These are phyloP conservation scores for Cheilosia vernalis DNA, from an alignment of 2,888 invertebrate genomes.

Conservation along the genomic window DNA sequence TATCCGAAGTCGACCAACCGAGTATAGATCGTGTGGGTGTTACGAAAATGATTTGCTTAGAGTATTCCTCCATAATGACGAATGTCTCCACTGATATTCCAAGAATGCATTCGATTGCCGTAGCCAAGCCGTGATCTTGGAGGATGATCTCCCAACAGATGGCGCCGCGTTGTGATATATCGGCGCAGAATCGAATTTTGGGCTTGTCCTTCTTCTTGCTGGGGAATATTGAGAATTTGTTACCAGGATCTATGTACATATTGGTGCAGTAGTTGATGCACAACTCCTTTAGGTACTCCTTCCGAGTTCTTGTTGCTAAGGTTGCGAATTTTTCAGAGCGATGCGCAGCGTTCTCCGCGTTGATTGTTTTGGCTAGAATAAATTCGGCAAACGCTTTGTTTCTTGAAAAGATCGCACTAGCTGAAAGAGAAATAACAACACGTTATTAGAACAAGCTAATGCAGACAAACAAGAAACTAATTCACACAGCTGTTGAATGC, in stretches of 20 bases:
- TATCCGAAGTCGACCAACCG: conserved; percentile 85
- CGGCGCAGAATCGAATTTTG: conserved; percentile 89
- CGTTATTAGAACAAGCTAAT: background rate
- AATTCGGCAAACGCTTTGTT: conserved; percentile 97
- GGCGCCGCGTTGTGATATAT: conserved; percentile 89
- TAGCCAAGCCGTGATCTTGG: conserved; percentile 87
- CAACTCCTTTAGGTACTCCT: conserved; percentile 97
- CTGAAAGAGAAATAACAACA: conserved; percentile 77
- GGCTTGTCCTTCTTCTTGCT: conserved; percentile 91
- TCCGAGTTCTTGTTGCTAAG: conserved; percentile 97
- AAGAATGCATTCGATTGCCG: conserved; percentile 90
- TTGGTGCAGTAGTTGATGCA: conserved; percentile 92
- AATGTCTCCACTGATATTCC: conserved; percentile 94
- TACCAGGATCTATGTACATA: conserved; percentile 91
- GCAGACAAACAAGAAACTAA: background rate
- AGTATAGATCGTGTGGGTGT: conserved; percentile 92
- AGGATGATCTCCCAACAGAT: conserved; percentile 92
- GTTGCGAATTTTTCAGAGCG: conserved; percentile 98
- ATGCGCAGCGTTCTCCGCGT: conserved; percentile 98
- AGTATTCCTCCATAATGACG: conserved; percentile 92
- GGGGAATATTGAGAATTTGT: conserved; percentile 91
- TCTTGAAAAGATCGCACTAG: conserved; percentile 93
- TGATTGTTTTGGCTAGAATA: conserved; percentile 96
- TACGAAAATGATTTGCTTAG: conserved; percentile 93
- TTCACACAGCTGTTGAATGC: background rate